Base-by-base conservation (phyloP, 2,797 vertebrate species). In the Meda fulgida region DNA sequence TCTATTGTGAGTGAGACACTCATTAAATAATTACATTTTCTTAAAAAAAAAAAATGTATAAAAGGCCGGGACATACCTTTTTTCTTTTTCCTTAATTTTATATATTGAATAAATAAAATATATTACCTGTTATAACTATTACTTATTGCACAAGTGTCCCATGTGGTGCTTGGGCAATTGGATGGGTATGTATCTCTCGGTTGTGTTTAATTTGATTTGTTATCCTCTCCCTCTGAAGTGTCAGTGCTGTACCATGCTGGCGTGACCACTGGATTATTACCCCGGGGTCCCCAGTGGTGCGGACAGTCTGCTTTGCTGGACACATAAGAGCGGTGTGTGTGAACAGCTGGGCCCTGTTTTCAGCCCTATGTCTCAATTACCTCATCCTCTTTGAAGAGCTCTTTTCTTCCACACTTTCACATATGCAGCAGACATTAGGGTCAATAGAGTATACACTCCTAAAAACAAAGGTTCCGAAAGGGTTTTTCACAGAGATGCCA, bases 321-420 rank as follows among this genome's bases (percentile, higher is more conserved):
- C 90, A 89, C 87, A 48, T 86, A 88, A 90, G 83, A 88, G 86
- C 84, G 86, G 88, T 91, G 92, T 93, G 92, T 92, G 91, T 94
- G 92, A 95, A 94, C 93, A 94, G 93, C 93, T 94, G 94, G 92
- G 90, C 92, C 92, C 93, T 94, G 93, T 94, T 94, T 93, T 93
- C 94, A 92, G 92, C 89, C 89, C 70, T 90, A 88, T 77, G 89
- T 93, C 93, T 94, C 92, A 87, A 93, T 95, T 94, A 94, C 92
- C 90, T 93, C 90, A 89, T 90, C 85, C 86, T 86, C 93, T 92
- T 93, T 94, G 94, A 94, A 95, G 93, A 93, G 92, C 90, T 93
- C 92, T 94, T 95, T 88, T 78, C 92, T 93, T 93, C 92, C 92
- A 93, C 91, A 89, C 88, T 92, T 94, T 93, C 91, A 92, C 92